phyloP scores from a whole-genome alignment of 2,113 vertebrate genomes.

The Panurus biarmicus region DNA sequence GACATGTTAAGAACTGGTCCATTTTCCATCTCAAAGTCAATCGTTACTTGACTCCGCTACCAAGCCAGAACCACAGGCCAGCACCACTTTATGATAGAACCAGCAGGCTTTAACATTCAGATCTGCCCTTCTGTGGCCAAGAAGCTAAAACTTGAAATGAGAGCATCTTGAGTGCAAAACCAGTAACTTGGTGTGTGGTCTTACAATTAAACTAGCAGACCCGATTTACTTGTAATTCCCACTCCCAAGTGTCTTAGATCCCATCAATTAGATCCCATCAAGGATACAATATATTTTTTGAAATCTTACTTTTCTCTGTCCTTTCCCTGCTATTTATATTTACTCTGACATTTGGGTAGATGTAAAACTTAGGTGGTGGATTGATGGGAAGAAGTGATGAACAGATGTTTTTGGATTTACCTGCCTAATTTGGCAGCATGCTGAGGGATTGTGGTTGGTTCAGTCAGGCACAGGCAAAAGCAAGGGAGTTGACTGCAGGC shows the following conservation, averaged over 20 bases:
- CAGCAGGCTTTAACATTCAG: background rate
- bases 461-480: background rate
- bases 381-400: background rate
- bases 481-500: background rate
- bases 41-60: background rate
- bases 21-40: background rate
- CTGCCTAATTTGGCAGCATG: background rate
- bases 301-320: background rate
- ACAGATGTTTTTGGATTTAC: background rate
- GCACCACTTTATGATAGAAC: background rate
- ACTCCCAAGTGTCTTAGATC: background rate
- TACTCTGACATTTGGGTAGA: background rate
- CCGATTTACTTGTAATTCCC: background rate
- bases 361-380: background rate
- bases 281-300: background rate
- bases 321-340: background rate
- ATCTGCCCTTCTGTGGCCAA: background rate
- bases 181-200: background rate
- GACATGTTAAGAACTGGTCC: background rate
- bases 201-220: background rate
- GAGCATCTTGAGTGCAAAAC: background rate
- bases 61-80: background rate
- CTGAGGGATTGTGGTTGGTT: background rate
- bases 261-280: no score
- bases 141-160: background rate